These are phyloP conservation scores for Nyctalus aviator DNA, from an alignment of 2,797 vertebrate species.

Conservation along the genomic window DNA sequence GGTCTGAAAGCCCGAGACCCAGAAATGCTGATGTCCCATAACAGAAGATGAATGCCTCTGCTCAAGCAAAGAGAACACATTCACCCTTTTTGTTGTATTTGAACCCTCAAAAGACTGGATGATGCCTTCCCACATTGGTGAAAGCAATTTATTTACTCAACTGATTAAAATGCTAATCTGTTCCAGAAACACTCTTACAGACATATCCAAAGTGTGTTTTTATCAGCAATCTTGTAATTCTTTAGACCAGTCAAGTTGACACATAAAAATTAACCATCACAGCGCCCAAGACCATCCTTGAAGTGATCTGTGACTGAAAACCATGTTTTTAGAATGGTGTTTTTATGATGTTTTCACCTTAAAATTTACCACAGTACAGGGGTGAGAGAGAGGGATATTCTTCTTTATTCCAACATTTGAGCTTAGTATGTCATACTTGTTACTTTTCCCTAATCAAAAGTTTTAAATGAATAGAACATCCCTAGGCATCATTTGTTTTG, in stretches of 20 bases:
- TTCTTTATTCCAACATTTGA: background rate
- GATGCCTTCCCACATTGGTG: background rate
- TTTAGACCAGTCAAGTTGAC: background rate
- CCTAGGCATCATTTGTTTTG: constrained; percentile 46
- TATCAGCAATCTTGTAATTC: background rate
- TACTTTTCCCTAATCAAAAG: constrained; percentile 15
- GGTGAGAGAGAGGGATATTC: background rate
- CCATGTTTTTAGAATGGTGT: background rate
- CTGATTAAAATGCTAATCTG: background rate
- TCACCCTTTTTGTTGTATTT: background rate
- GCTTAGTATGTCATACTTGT: background rate
- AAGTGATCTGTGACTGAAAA: background rate
- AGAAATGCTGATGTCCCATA: background rate
- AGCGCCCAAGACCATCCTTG: background rate
- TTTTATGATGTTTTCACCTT: background rate
- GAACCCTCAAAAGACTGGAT: background rate
- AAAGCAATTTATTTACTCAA: background rate
- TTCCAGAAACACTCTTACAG: background rate
- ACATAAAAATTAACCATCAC: background rate
- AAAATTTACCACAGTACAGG: background rate
- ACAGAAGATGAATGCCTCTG: background rate
- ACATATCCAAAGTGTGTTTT: background rate
- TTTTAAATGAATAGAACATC: background rate
- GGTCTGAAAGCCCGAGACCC: background rate
- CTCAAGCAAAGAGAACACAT: background rate